Evolutionary conservation across 2,113 vertebrate genomes (phyloP).

Genomic region (Erpornis zantholeuca): DNA sequence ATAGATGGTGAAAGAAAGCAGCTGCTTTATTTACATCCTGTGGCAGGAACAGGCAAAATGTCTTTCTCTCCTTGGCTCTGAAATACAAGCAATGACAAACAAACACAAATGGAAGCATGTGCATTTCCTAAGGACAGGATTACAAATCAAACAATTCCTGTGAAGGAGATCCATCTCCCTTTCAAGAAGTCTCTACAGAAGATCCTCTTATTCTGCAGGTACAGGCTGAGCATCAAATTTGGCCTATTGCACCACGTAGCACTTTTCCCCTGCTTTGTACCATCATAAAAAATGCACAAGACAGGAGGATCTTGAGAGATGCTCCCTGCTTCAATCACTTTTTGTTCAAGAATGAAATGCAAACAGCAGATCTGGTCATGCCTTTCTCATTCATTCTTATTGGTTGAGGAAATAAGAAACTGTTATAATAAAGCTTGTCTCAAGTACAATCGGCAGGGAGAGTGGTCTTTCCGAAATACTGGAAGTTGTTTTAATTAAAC

Average conservation of each 20-base stretch:
- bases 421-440: background rate
- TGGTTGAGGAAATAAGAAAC: background rate
- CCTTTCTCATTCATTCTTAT: background rate
- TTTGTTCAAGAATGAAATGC: background rate
- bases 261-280: background rate
- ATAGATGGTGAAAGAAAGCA: background rate
- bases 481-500: background rate
- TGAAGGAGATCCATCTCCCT: background rate
- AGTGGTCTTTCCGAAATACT: background rate
- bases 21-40: background rate
- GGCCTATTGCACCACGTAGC: background rate
- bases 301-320: background rate
- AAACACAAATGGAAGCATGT: background rate
- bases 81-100: background rate
- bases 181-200: background rate
- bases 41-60: background rate
- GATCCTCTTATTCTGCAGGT: background rate
- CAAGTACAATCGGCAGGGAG: background rate
- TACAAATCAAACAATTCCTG: background rate
- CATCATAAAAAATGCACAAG: background rate
- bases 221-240: background rate
- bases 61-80: background rate
- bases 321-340: background rate
- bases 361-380: background rate
- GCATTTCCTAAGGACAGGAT: background rate